Percentiles rank a stretch among this genome's conserved stretches.
phyloP scores from a whole-genome alignment of 64 coral and sea anemone species.

The Montipora sp. region DNA sequence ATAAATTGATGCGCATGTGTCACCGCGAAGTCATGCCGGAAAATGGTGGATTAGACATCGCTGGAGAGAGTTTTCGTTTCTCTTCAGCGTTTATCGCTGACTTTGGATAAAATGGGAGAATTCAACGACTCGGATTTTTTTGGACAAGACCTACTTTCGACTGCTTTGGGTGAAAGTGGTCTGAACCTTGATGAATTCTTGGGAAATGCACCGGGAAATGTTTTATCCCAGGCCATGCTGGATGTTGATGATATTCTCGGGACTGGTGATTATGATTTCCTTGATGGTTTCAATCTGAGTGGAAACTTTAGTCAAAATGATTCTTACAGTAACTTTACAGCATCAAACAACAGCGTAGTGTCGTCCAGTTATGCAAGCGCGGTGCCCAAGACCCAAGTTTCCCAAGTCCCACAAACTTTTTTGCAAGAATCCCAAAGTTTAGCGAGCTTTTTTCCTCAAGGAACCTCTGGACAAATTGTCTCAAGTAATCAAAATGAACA shows the following conservation, averaged over 20 bases:
- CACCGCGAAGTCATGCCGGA: conserved; percentile 34
- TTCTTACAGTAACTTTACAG: not conserved
- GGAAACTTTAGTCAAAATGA: conserved; percentile 2
- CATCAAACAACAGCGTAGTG: not conserved
- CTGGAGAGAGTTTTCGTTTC: conserved; percentile 51
- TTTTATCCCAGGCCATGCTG: conserved; percentile 36
- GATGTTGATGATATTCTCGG: conserved; percentile 4
- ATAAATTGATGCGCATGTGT: conserved; percentile 39
- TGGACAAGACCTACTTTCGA: conserved; percentile 60
- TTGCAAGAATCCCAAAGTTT: not conserved
- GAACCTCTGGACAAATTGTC: not conserved
- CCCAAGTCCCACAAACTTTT: conserved; percentile 32
- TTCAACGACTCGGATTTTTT: conserved; percentile 5
- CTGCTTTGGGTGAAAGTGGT: conserved; percentile 75
- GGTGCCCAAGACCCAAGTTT: not conserved
- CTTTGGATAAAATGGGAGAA: conserved; percentile 35
- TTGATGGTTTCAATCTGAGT: conserved; percentile 17
- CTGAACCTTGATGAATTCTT: conserved; percentile 69
- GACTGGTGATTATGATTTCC: conserved; percentile 14
- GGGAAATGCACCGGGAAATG: conserved; percentile 35
- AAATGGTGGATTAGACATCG: conserved; percentile 31
- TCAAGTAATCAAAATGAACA: not conserved
- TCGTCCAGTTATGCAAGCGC: not conserved
- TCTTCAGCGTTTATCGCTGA: conserved; percentile 61
- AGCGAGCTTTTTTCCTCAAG: not conserved